phyloP scores from a whole-genome alignment of 1,140 invertebrate species.

The Glomeris maerens region DNA sequence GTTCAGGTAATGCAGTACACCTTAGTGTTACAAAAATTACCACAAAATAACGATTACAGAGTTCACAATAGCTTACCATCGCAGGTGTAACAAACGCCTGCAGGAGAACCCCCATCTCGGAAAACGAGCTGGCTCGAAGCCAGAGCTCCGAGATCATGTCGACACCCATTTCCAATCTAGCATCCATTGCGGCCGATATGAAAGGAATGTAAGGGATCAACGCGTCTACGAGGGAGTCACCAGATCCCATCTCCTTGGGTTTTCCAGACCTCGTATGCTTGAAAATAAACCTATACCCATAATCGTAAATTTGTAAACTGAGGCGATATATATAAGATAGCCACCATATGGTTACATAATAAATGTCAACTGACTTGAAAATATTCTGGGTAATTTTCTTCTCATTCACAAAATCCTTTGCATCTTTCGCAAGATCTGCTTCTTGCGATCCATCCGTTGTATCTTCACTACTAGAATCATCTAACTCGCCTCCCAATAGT shows the following conservation, averaged over 20 bases:
- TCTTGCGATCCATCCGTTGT: too few species aligned
- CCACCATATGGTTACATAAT: too few species aligned
- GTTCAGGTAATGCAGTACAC: too few species aligned
- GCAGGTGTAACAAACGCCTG: constrained; percentile 24
- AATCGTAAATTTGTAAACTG: too few species aligned
- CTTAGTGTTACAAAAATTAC: too few species aligned
- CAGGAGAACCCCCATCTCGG: constrained; percentile 42
- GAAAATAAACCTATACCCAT: too few species aligned
- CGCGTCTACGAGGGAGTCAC: neutral
- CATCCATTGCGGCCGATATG: constrained; percentile 55
- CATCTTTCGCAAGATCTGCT: too few species aligned
- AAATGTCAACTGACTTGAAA: too few species aligned
- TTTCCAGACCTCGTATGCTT: too few species aligned
- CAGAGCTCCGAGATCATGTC: constrained; percentile 54
- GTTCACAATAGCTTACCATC: constrained; percentile 12
- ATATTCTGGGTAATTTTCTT: constrained; percentile 55
- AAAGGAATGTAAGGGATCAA: constrained; percentile 19
- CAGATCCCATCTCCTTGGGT: too few species aligned
- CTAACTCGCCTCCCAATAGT: neutral
- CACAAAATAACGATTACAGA: constrained; percentile 17
- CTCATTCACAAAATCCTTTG: constrained; percentile 39
- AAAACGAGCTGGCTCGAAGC: constrained; percentile 46
- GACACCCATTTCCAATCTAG: constrained; percentile 56
- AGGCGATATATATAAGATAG: too few species aligned
- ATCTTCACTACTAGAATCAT: neutral